Evolutionary conservation across 1,140 invertebrate genomes (phyloP).

Genomic region (Anastatus disparis): DNA sequence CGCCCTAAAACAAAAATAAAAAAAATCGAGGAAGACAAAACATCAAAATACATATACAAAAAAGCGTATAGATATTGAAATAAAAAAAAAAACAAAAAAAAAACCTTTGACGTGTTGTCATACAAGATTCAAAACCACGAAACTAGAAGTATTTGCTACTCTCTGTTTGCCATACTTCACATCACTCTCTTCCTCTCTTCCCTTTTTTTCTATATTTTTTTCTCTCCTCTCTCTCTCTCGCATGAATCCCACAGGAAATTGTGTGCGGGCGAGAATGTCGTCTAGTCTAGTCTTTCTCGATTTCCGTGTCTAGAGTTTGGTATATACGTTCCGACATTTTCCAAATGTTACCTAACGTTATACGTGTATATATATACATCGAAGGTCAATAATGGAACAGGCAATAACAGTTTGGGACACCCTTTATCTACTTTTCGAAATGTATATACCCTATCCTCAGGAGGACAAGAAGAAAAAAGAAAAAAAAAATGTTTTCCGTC

Average conservation of each 20-base stretch:
- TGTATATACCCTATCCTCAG: too few relatives aligned
- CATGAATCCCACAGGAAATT: constrained; percentile 11
- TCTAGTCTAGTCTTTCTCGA: neutral
- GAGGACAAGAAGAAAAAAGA: too few relatives aligned
- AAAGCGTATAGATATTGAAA: neutral
- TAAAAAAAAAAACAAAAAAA: neutral
- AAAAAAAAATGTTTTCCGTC: too few relatives aligned
- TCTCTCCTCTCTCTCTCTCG: neutral
- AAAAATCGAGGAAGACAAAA: neutral
- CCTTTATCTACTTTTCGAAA: too few relatives aligned
- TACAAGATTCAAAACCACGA: constrained; percentile 1
- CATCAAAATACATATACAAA: neutral
- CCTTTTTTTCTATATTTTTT: too few relatives aligned
- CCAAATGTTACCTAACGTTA: neutral
- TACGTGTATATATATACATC: too few relatives aligned
- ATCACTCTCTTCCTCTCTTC: neutral
- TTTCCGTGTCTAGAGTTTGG: neutral
- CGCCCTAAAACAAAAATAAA: too few relatives aligned
- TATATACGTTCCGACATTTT: too few relatives aligned
- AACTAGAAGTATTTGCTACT: constrained; percentile 2
- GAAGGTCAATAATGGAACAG: constrained; percentile 38
- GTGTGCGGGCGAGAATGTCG: neutral
- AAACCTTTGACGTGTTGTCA: neutral
- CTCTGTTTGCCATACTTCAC: neutral
- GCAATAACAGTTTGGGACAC: too few relatives aligned